Conservation (phyloP, 2,113 vertebrate genomes). For the Nesoenas mayeri region DNA sequence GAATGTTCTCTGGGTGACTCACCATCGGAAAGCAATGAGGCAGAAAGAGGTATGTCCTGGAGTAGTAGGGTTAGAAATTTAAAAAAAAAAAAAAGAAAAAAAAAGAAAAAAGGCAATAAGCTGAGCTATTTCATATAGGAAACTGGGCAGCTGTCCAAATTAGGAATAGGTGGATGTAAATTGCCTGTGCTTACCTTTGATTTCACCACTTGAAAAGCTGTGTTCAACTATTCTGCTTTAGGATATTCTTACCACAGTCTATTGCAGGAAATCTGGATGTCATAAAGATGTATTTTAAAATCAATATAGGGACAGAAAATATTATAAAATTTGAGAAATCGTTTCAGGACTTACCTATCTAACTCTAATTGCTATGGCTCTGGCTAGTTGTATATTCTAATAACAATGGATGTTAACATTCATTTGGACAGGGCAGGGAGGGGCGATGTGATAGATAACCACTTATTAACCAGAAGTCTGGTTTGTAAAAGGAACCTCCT, state of each 20-base stretch:
- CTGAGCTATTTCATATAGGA: background rate
- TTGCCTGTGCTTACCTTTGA: background rate
- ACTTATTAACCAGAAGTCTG: background rate
- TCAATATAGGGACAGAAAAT: background rate
- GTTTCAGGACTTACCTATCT: background rate
- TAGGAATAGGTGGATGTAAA: background rate
- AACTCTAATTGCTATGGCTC: background rate
- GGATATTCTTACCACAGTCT: background rate
- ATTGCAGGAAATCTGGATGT: background rate
- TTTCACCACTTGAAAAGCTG: background rate
- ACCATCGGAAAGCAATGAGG: background rate
- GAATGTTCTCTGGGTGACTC: background rate
- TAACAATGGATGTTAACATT: background rate
- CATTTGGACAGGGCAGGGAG: background rate
- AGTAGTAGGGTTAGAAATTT: background rate
- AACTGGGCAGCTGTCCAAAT: slow-evolving; percentile 14
- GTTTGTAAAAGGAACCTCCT: background rate
- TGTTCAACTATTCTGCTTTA: background rate
- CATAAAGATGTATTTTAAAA: background rate
- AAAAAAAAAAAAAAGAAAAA: background rate
- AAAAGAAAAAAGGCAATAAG: background rate
- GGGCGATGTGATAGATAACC: background rate
- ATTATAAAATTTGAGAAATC: background rate
- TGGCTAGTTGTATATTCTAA: background rate
- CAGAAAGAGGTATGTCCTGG: background rate